Conservation (phyloP, 2,113 vertebrate species). For the Gavialis gangeticus region DNA sequence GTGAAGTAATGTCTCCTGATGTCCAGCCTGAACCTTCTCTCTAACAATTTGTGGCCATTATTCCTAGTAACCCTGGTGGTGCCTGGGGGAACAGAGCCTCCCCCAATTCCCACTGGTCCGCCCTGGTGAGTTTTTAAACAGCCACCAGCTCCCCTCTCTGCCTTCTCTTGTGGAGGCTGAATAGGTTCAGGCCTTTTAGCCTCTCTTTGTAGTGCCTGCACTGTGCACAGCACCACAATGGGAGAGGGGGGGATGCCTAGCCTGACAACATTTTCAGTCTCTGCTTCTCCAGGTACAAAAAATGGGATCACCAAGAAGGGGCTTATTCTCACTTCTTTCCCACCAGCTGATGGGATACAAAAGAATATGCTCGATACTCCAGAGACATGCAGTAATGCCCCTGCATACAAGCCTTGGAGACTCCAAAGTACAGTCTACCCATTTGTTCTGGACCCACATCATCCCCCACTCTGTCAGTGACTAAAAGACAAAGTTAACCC, state of each 20-base stretch:
- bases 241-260: neutral
- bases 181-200: too few relatives aligned
- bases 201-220: neutral
- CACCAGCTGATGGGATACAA: neutral
- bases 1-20: too few relatives aligned
- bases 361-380: neutral
- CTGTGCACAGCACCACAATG: neutral
- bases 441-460: neutral
- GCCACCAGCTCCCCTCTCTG: too few relatives aligned
- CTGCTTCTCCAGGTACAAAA: fast-evolving
- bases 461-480: neutral
- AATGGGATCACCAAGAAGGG: neutral
- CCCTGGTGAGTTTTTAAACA: too few relatives aligned
- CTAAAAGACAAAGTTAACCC: neutral
- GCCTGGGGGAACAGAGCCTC: too few relatives aligned
- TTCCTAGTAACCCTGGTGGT: too few relatives aligned
- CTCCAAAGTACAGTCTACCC: neutral
- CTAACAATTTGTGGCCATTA: too few relatives aligned
- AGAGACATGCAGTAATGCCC: neutral
- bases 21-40: too few relatives aligned
- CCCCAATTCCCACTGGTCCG: too few relatives aligned
- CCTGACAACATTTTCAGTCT: neutral
- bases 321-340: neutral
- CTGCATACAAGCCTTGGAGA: neutral
- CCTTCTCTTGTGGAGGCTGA: too few relatives aligned